Conservation (phyloP, 1,140 invertebrate species). For the Drusus annulatus region DNA sequence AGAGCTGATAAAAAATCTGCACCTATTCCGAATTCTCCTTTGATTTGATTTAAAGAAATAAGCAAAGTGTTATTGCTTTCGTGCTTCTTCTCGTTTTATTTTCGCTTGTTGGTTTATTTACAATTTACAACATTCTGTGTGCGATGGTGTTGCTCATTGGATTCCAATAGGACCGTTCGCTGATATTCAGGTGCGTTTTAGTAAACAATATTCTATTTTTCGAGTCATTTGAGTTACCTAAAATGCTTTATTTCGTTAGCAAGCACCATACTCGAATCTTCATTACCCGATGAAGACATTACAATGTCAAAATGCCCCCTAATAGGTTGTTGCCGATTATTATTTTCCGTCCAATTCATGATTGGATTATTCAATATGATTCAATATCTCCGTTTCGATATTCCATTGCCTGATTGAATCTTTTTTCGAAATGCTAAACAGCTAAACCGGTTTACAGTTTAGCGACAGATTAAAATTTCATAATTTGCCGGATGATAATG, state of each 20-base stretch:
- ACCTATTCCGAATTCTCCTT: no score
- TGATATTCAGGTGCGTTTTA: constrained; percentile 39
- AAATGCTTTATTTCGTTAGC: no score
- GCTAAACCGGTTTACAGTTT: no score
- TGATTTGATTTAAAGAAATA: no score
- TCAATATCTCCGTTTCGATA: neutral
- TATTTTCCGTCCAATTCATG: no score
- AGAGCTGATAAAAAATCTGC: no score
- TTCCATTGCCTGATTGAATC: neutral
- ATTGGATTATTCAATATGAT: no score
- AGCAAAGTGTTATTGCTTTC: neutral
- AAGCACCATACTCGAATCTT: neutral
- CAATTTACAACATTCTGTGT: constrained; percentile 11
- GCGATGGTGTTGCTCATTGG: constrained; percentile 30
- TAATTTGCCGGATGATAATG: no score
- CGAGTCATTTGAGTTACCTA: neutral
- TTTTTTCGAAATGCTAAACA: no score
- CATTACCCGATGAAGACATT: neutral
- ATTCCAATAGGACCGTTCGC: constrained; percentile 20
- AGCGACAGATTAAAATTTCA: no score
- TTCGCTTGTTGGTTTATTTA: constrained; percentile 40
- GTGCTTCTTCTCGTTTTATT: constrained; percentile 14
- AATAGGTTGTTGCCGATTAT: neutral
- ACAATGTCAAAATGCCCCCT: neutral
- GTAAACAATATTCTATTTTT: constrained; percentile 41